Percentiles rank a stretch among this genome's conserved stretches.
phyloP scores from a whole-genome alignment of 2,797 vertebrate species.

The Anolis apletophallus region DNA sequence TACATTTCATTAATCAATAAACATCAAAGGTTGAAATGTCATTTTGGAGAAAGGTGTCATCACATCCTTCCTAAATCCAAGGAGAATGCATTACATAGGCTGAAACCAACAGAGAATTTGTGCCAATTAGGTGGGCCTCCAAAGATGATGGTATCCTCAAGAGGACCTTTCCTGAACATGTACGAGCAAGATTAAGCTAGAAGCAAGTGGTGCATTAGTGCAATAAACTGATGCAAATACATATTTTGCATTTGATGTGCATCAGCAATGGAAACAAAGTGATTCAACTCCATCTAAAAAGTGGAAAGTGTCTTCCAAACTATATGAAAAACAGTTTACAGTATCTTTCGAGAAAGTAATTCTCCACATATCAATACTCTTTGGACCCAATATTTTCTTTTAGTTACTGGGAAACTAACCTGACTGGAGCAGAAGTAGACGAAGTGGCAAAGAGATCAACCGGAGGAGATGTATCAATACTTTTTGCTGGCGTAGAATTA shows the following conservation, averaged over 20 bases:
- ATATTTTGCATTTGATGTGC: neutral
- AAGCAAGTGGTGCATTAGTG: neutral
- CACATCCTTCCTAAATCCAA: too few relatives aligned
- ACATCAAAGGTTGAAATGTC: too few relatives aligned
- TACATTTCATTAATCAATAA: too few relatives aligned
- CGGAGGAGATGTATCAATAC: conserved; percentile 86
- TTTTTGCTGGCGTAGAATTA: conserved; percentile 94
- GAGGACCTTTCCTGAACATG: too few relatives aligned
- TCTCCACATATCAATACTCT: neutral
- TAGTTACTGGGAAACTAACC: conserved; percentile 75
- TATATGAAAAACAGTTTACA: neutral
- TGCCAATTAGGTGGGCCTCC: too few relatives aligned
- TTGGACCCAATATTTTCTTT: neutral
- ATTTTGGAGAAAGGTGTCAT: too few relatives aligned
- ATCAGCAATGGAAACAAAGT: neutral
- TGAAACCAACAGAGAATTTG: too few relatives aligned
- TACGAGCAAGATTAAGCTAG: neutral
- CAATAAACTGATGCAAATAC: neutral
- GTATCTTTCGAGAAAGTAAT: neutral
- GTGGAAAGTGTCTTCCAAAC: neutral
- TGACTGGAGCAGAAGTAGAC: conserved; percentile 80
- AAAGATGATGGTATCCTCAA: too few relatives aligned
- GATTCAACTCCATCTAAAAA: neutral
- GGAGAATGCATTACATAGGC: too few relatives aligned
- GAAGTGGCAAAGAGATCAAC: conserved; percentile 84